Conservation (phyloP, 2,113 vertebrate genomes). For the Sander lucioperca region DNA sequence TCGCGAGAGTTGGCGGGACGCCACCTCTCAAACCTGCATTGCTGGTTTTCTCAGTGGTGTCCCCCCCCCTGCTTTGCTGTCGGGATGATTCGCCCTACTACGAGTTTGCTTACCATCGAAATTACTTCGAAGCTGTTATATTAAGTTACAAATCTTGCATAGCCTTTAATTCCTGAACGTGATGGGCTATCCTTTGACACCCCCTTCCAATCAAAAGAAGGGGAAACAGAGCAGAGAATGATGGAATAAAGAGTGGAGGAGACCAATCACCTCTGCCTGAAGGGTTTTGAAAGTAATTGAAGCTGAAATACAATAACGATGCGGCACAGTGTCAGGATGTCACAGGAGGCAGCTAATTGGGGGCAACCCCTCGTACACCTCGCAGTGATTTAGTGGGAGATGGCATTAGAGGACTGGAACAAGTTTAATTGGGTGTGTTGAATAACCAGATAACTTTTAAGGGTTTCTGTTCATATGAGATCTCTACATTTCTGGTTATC, state of each 20-base stretch:
- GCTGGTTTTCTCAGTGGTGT: too few species aligned
- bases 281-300: constrained; percentile 63
- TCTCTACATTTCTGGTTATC: constrained; percentile 41
- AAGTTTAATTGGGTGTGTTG: constrained; percentile 66
- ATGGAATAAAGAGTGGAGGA: constrained; percentile 1
- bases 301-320: constrained; percentile 63
- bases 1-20: too few species aligned
- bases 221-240: background rate
- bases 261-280: constrained; percentile 37
- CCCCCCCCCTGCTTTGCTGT: too few species aligned
- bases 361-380: constrained; percentile 55
- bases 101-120: too few species aligned
- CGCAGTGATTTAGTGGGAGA: constrained; percentile 58
- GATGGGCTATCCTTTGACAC: background rate
- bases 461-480: constrained; percentile 44
- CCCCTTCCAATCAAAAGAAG: background rate
- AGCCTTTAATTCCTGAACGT: constrained; percentile 4
- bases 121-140: too few species aligned
- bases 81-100: too few species aligned
- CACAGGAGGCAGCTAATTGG: constrained; percentile 71
- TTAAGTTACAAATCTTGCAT: too few species aligned
- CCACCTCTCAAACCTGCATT: too few species aligned
- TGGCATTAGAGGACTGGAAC: constrained; percentile 49
- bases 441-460: constrained; percentile 62
- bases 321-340: constrained; percentile 58